Evolutionary conservation across 1,140 invertebrate species (phyloP), one percentile per base, ranked within the genome.

Genomic region (Halesus radiatus): DNA sequence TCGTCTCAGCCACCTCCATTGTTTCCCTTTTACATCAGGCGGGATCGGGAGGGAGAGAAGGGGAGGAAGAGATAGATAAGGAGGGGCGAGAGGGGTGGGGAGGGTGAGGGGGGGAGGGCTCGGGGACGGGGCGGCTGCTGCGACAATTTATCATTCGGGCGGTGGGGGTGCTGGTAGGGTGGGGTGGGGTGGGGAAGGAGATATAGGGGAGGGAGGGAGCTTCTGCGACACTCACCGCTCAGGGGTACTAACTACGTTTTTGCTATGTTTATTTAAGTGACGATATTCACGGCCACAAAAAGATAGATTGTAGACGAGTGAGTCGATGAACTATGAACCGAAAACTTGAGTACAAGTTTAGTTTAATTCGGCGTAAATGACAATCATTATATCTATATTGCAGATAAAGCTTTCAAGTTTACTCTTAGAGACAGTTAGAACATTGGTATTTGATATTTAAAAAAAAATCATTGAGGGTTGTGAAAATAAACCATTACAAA

Each of bases 11-110:
- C 62, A 78, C 62, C 76, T 78, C 76, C 80, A 81, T 83, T 83
- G 82, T 83, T 83, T 83, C 82, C 82, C 79, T 83, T 83, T 83
- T 83, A 80, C 82, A 83, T 83, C 82, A 79, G 78, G 56, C 73
- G 76, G 50, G 62, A 66, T 32, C 73, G 79, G 29, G 62, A 53
- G 53, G 53, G 62, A 50, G 62, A 37, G 74, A 76, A 50, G 75
- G 32, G 53, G 45, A 79, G 8, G 76, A 82, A 75, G 79, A 80
- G 78, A 83, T 82, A 80, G 81, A 75, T 75, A 75, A 76, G 68
- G 81, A 76, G 83, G 76, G 74, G 68, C 53, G 32, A 29, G 4
- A 54, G 72, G 70, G 74, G 68, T 62, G 70, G 22, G 53, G 6
- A 54, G 72, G 62, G 74, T 29, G 53, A 66, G 54, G 37, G 54